Percentiles rank a stretch among this genome's conserved stretches.
Conservation (phyloP, 2,888 invertebrate genomes). For the Koerneria pararmatus region DNA sequence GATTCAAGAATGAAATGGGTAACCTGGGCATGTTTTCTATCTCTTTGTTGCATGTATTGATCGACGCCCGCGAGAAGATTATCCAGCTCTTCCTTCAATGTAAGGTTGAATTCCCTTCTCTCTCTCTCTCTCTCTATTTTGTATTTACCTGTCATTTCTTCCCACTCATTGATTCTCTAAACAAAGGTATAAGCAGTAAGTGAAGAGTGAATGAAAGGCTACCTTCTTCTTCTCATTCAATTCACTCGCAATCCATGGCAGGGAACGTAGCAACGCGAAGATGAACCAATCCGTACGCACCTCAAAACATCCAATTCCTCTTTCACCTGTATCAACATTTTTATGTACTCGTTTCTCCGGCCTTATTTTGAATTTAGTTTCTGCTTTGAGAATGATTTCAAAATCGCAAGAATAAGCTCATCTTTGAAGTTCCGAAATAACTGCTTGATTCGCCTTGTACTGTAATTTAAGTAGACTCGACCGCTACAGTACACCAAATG, state of each 20-base stretch:
- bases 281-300: conserved; percentile 69
- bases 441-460: too few relatives aligned
- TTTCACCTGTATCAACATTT: too few relatives aligned
- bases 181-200: not conserved
- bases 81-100: conserved; percentile 73
- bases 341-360: too few relatives aligned
- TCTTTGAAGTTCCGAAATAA: too few relatives aligned
- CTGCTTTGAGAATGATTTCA: too few relatives aligned
- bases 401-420: too few relatives aligned
- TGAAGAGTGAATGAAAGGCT: too few relatives aligned
- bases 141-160: not conserved
- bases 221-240: conserved; percentile 92
- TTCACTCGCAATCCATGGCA: conserved; percentile 77
- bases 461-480: too few relatives aligned
- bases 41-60: conserved; percentile 79
- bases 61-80: conserved; percentile 84
- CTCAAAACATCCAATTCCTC: conserved; percentile 56
- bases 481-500: too few relatives aligned
- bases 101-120: not conserved
- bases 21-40: conserved; percentile 77
- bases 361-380: too few relatives aligned
- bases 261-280: conserved; percentile 75
- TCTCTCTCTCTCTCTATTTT: not conserved
- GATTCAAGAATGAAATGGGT: not conserved
- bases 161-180: not conserved